A percentile compares a stretch with the other conserved stretches of the same genome.
phyloP scores from a whole-genome alignment of 1,140 invertebrate genomes.

The Cylas formicarius region DNA sequence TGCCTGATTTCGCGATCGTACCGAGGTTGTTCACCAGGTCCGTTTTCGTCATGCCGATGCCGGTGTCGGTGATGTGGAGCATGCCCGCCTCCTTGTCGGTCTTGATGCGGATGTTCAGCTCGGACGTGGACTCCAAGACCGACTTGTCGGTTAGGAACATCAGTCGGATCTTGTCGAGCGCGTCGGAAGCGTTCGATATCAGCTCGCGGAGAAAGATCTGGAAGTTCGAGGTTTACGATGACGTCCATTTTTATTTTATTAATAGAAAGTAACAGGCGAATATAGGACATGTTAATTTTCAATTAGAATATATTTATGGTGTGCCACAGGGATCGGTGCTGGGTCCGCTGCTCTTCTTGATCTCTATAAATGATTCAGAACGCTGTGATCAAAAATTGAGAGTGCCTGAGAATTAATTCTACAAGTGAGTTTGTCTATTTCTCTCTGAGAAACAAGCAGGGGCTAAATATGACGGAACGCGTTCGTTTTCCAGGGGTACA shows the following conservation, averaged over 20 bases:
- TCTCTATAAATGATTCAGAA: no score
- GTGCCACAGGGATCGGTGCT: no score
- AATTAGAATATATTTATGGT: no score
- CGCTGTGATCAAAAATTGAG: no score
- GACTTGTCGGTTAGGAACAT: constrained; percentile 81
- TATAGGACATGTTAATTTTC: background rate
- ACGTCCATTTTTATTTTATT: constrained; percentile 11
- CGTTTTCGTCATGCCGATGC: constrained; percentile 95
- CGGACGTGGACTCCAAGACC: constrained; percentile 69
- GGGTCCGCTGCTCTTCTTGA: no score
- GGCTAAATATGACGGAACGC: no score
- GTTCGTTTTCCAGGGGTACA: no score
- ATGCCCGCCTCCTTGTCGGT: constrained; percentile 93
- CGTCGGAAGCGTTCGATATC: constrained; percentile 95
- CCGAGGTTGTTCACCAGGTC: constrained; percentile 96
- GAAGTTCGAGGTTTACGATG: constrained; percentile 34
- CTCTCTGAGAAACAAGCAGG: no score
- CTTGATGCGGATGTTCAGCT: constrained; percentile 90
- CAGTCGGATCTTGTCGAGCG: constrained; percentile 90
- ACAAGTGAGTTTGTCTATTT: no score
- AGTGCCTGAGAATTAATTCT: no score
- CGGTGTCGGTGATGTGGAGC: constrained; percentile 92
- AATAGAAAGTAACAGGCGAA: constrained; percentile 4
- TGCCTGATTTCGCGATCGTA: constrained; percentile 99
- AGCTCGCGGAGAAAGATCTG: constrained; percentile 94